A percentile compares a stretch with the other conserved stretches of the same genome.
Evolutionary conservation across 2,888 invertebrate genomes (phyloP).

Genomic region (Acrobasis consociella): DNA sequence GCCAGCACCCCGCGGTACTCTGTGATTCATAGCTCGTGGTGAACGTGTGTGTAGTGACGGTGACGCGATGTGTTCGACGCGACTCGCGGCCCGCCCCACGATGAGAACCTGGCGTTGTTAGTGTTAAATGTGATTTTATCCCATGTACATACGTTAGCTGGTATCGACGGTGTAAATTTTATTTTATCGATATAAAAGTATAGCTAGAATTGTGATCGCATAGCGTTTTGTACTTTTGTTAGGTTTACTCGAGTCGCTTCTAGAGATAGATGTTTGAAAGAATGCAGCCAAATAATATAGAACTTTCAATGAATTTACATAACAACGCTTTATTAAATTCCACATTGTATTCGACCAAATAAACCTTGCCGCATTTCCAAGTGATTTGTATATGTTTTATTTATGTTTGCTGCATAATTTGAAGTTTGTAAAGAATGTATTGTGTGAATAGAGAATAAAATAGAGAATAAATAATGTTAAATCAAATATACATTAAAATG

Average conservation of each 20-base stretch:
- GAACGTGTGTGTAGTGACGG: constrained; percentile 43
- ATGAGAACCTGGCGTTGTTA: constrained; percentile 44
- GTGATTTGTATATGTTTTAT: constrained; percentile 25
- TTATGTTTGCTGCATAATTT: constrained; percentile 11
- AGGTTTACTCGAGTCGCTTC: constrained; percentile 55
- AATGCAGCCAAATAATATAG: constrained; percentile 30
- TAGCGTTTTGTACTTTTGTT: constrained; percentile 75
- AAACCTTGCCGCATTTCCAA: constrained; percentile 40
- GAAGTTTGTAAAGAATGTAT: constrained; percentile 16
- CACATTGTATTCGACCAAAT: constrained; percentile 23
- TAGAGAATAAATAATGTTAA: constrained; percentile 15
- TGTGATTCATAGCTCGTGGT: constrained; percentile 55
- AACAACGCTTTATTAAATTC: constrained; percentile 31
- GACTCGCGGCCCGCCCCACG: constrained; percentile 19
- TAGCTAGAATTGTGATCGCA: constrained; percentile 77
- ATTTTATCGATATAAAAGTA: constrained; percentile 66
- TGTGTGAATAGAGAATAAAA: constrained; percentile 19
- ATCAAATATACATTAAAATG: constrained; percentile 24
- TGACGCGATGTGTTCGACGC: constrained; percentile 36
- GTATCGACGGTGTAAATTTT: constrained; percentile 77
- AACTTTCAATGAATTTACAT: constrained; percentile 16
- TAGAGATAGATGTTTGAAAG: constrained; percentile 45
- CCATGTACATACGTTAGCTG: constrained; percentile 76
- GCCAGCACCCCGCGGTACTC: constrained; percentile 53
- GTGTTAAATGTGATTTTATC: constrained; percentile 73